phyloP scores from a whole-genome alignment of 1,140 invertebrate genomes.

The Drosophila pseudoananassae region DNA sequence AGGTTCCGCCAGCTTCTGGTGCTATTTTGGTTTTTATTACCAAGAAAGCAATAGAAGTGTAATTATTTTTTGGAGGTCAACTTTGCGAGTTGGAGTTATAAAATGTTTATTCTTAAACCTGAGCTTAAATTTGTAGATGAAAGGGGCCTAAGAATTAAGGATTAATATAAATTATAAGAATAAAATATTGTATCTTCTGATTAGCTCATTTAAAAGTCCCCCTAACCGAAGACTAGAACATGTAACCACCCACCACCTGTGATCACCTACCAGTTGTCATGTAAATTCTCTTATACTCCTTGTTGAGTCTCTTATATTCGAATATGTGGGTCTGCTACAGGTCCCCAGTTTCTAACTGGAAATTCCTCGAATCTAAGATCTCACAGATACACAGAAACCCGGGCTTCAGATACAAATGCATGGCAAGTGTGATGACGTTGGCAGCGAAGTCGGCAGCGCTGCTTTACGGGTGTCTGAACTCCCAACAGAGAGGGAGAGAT shows the following conservation, averaged over 20 bases:
- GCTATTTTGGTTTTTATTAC: conserved; percentile 2
- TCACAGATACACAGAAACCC: conserved; percentile 20
- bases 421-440: conserved; percentile 45
- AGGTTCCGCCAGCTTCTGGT: background rate
- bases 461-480: conserved; percentile 68
- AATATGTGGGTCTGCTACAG: background rate
- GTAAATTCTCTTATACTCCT: conserved; percentile 10
- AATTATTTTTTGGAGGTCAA: conserved; percentile 3
- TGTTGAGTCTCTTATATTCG: conserved; percentile 33
- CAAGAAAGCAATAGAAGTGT: background rate
- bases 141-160: no score
- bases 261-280: background rate
- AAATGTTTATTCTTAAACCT: background rate
- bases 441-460: conserved; percentile 54
- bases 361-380: conserved; percentile 34
- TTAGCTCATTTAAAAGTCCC: no score
- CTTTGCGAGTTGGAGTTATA: background rate
- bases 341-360: conserved; percentile 44
- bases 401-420: conserved; percentile 27
- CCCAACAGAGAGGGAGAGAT: conserved; percentile 12
- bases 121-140: no score
- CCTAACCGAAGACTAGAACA: background rate
- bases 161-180: no score
- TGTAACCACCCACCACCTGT: conserved; percentile 17
- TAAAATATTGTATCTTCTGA: no score